Conservation (phyloP, 2,797 vertebrate genomes). For the Neosilurus hyrtlii region DNA sequence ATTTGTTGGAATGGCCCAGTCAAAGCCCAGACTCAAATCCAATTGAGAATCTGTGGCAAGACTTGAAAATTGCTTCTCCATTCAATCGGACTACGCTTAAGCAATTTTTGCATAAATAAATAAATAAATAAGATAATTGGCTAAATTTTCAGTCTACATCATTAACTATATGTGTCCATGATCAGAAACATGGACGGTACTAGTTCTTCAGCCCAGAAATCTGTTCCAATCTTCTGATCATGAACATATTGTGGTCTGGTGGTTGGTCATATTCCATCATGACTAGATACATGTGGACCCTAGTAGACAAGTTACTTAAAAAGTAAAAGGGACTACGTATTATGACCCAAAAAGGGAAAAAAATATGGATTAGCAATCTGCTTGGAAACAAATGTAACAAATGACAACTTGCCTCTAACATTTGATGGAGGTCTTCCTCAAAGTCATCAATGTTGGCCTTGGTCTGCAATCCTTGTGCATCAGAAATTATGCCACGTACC, state of each 20-base stretch:
- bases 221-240: neutral
- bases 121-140: too few relatives aligned
- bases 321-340: neutral
- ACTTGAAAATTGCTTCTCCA: too few relatives aligned
- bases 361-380: neutral
- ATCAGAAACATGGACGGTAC: neutral
- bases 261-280: neutral
- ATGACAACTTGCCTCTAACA: conserved; percentile 84
- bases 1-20: too few relatives aligned
- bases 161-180: neutral
- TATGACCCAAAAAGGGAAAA: neutral
- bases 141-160: neutral
- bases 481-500: conserved; percentile 83
- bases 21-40: too few relatives aligned
- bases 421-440: conserved; percentile 96
- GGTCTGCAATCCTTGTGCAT: conserved; percentile 78
- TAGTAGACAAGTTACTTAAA: neutral
- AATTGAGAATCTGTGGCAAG: too few relatives aligned
- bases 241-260: neutral
- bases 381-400: neutral
- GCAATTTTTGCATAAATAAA: too few relatives aligned
- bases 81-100: too few relatives aligned
- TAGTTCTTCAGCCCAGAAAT: neutral
- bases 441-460: conserved; percentile 94
- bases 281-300: too few relatives aligned